Evolutionary conservation across 2,888 invertebrate genomes (phyloP).

Genomic region (Linnaemya vulpina): DNA sequence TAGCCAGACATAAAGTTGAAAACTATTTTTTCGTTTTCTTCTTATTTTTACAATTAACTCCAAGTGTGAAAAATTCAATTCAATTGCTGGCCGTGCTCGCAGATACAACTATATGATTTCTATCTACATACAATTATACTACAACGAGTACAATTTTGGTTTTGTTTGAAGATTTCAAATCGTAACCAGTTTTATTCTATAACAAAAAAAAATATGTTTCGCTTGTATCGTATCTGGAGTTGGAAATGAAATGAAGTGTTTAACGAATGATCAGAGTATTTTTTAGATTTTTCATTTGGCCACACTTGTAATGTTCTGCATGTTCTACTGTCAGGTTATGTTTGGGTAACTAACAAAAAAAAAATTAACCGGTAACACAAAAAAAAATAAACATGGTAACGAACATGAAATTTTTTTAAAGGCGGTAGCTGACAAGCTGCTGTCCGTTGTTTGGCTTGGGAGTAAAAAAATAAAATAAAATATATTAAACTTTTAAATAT

Average conservation of each 20-base stretch:
- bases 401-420: constrained; percentile 41
- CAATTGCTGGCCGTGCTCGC: constrained; percentile 39
- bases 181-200: constrained; percentile 44
- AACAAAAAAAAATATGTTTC: neutral
- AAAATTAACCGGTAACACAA: neutral
- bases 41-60: constrained; percentile 35
- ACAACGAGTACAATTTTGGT: constrained; percentile 8
- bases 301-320: constrained; percentile 45
- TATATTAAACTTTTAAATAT: constrained; percentile 54
- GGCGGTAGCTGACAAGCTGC: constrained; percentile 56
- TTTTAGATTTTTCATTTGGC: constrained; percentile 32
- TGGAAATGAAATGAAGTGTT: constrained; percentile 42
- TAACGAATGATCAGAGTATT: constrained; percentile 42
- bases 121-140: constrained; percentile 14
- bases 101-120: constrained; percentile 7
- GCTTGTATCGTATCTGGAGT: constrained; percentile 5
- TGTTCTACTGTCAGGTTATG: constrained; percentile 5
- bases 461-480: neutral
- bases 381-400: constrained; percentile 4
- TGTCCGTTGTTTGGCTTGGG: constrained; percentile 11
- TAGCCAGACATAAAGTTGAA: constrained; percentile 41
- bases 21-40: constrained; percentile 4
- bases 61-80: constrained; percentile 68
- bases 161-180: constrained; percentile 54
- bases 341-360: constrained; percentile 27